Conservation (phyloP, 2,797 vertebrate species). For the Gila robusta region DNA sequence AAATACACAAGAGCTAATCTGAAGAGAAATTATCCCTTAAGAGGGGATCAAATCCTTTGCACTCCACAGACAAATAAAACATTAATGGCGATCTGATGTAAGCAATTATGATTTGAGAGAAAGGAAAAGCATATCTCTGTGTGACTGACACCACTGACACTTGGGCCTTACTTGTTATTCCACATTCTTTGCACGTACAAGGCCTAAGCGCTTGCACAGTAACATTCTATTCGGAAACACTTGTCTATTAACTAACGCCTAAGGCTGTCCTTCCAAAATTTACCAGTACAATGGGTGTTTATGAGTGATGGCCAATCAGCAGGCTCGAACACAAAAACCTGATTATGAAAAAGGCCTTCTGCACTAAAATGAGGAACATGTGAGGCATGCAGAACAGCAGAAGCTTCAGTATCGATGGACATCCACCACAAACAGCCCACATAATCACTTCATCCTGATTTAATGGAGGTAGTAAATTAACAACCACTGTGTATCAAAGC, state of each 20-base stretch:
- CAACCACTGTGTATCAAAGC: slow-evolving; percentile 58
- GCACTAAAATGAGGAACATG: slow-evolving; percentile 7
- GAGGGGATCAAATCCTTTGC: not conserved
- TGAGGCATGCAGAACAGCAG: slow-evolving; percentile 4
- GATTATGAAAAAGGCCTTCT: slow-evolving; percentile 4
- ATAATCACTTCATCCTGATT: slow-evolving; percentile 57
- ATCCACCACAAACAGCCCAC: slow-evolving; percentile 39
- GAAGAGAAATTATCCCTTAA: not conserved
- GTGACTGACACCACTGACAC: slow-evolving; percentile 34
- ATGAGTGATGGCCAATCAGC: not conserved
- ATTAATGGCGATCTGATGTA: slow-evolving; percentile 33
- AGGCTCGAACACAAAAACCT: not conserved
- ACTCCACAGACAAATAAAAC: slow-evolving; percentile 37
- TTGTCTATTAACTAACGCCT: not conserved
- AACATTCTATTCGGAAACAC: not conserved
- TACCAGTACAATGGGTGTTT: not conserved
- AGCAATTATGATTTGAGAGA: slow-evolving; percentile 36
- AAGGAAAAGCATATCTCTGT: slow-evolving; percentile 10
- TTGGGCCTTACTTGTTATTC: not conserved
- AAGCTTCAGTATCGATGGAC: slow-evolving; percentile 13
- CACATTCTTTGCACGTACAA: slow-evolving; percentile 1
- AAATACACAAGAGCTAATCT: not conserved
- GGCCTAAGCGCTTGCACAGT: not conserved
- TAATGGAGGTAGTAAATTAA: slow-evolving; percentile 61
- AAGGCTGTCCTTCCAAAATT: not conserved